Base-by-base conservation (phyloP, 2,888 invertebrate genomes). In the Tricholauxania praeusta region DNA sequence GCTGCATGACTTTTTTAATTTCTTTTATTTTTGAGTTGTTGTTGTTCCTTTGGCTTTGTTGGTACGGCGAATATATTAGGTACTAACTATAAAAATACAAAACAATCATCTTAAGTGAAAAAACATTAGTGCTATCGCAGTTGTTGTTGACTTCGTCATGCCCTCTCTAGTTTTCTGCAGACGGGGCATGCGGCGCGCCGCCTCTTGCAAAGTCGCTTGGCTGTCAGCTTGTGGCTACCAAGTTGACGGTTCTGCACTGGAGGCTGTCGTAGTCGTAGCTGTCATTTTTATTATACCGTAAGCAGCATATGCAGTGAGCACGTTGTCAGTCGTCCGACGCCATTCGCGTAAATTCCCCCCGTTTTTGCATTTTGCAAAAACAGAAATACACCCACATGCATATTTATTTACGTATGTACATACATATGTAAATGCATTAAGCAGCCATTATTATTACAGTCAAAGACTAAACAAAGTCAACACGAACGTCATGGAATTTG, bases 171-270 rank as follows among this genome's bases (percentile, higher is more conserved):
- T 39, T 39, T 39, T 39, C 39, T 10, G 39, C 39, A 39, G 8
- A 39, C 39, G 7, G 15, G 57, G 12, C 22, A 28, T 22, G 28
- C 14, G 57, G 4, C 14, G 28, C 28, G 39, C 39, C 49, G 63
- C 49, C 63, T 17, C 12, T 10, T 39, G 39, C 39, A 39, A 39
- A 39, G 19, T 52, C 51, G 22, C 52, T 49, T 15, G 47, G 47
- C 67, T 67, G 55, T 67, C 67, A 67, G 55, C 55, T 47, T n/a
- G n/a, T 19, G 47, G 57, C 7, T 48, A 32, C 22, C 14, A 55
- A 57, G 67, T 67, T 67, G 67, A 67, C 55, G 67, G 39, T 39
- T 67, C 55, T 67, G 49, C 64, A 49, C 67, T 55, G 55, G 22
- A 66, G 52, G 67, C 67, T 15, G 47, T 15, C 63, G 3, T 47